Evolutionary conservation across 1,140 invertebrate genomes (phyloP), one percentile per base, ranked within the genome.

Genomic region (Teleogryllus occipitalis): DNA sequence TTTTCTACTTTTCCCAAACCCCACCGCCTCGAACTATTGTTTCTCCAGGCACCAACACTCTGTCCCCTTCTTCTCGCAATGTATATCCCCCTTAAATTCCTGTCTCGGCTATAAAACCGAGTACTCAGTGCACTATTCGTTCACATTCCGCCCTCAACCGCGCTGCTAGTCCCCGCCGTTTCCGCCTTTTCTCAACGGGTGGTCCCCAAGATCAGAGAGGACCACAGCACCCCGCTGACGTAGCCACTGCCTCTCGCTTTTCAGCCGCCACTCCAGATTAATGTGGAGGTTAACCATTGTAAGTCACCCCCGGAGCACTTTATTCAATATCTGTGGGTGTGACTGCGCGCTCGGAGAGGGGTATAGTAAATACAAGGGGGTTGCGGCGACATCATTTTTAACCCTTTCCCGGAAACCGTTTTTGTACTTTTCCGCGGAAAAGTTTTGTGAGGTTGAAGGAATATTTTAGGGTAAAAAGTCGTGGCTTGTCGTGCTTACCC

Each of bases 231-330:
- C n/a, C n/a, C 27, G 27, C 27, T 39, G 27, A 39, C 27, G 27
- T 5, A 39, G 27, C 1, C 54, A 65, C 18, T 65, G 10, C 18
- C 10, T 65, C 54, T 3, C 54, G 1, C 54, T 65, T 65, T 65
- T 65, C 54, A 65, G 54, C 10, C 54, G 18, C 10, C 10, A 18
- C 2, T 7, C 54, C 54, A 65, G 54, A 65, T 65, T 65, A 65
- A 65, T 65, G 54, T 65, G 54, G 54, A 65, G 54, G 54, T 65
- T 65, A 65, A 65, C 54, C 54, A 65, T 65, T 65, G 54, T 65
- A 65, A 65, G 54, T 7, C 54, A 18, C 54, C 54, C 27, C 54
- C 54, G 18, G 18, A 65, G 54, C 18, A 65, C 54, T 65, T 65
- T 65, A 65, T 65, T 65, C 54, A 65, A 65, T 65, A 65, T 65